phyloP scores from a whole-genome alignment of 2,888 invertebrate genomes.

The Clivina fossor region DNA sequence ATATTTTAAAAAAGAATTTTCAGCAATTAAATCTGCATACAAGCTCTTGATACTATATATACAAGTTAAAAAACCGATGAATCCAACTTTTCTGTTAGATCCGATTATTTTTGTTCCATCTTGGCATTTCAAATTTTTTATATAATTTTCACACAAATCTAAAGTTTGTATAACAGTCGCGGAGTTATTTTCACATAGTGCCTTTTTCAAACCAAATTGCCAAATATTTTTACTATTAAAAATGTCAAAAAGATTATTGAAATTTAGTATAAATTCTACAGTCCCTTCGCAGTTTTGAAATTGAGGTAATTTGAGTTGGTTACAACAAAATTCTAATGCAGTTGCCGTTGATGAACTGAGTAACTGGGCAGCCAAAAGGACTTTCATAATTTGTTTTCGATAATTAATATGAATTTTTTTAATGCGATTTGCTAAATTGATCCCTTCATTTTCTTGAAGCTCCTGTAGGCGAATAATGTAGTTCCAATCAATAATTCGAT shows the following conservation, averaged over 20 bases:
- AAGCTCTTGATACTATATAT: not conserved
- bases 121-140: not conserved
- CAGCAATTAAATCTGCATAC: not conserved
- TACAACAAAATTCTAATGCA: not conserved
- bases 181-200: not conserved
- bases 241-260: not conserved
- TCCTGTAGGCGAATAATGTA: conserved; percentile 25
- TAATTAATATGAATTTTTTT: conserved; percentile 29
- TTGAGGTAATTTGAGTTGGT: not conserved
- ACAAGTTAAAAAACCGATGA: not conserved
- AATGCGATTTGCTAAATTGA: conserved; percentile 24
- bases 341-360: not conserved
- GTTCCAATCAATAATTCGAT: conserved; percentile 25
- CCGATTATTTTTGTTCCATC: not conserved
- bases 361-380: not conserved
- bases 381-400: conserved; percentile 32
- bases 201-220: not conserved
- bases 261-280: not conserved
- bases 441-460: conserved; percentile 18
- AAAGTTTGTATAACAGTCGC: not conserved
- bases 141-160: not conserved
- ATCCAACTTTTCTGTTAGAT: not conserved
- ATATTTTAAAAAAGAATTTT: not conserved
- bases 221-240: not conserved
- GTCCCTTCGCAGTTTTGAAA: not conserved